Evolutionary conservation across 2,113 vertebrate genomes (phyloP), one percentile per base, ranked within the genome.

Genomic region (Charina bottae): DNA sequence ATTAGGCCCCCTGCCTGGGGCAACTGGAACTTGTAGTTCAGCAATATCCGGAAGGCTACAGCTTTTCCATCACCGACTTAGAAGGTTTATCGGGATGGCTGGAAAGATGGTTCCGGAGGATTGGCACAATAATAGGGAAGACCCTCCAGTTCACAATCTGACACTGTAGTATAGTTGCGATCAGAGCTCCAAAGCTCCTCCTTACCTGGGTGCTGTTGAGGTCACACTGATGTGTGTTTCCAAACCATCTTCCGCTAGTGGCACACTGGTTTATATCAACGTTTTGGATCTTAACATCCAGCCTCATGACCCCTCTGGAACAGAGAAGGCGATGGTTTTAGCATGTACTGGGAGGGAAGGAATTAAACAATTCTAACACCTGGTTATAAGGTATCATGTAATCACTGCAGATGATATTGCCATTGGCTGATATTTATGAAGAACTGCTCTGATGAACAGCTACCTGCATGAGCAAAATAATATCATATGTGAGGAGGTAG

Each of bases 201-300:
- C 64, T 96, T 98, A 99, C 99, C 98, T 99, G 97, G 95, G 99
- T 99, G 97, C 97, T 99, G 96, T 99, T 99, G 97, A 98, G 98
- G 93, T 99, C 99, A 92, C 99, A 99, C 95, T 97, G 97, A 95
- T 99, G 99, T 0, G 99, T 98, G 94, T 98, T 97, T 0, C 98
- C 95, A 90, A 99, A 99, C 99, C 99, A 99, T 93, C 97, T 96
- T 1, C 98, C 96, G 55, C 97, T 98, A 0, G 93, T 95, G 62
- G 97, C 92, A 78, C 99, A 99, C 96, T 99, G 99, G 95, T 99
- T 97, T 94, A 99, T 95, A 95, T 98, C 97, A 94, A 99, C 96
- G 0, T 96, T 97, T 95, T 98, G 98, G 95, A 99, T 97, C 94
- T 98, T 98, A 83, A 99, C 92, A 90, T 99, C 99, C 96, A 99